A percentile compares a stretch with the other conserved stretches of the same genome.
phyloP scores from a whole-genome alignment of 2,113 vertebrate genomes.

The Eulacestoma nigropectus region DNA sequence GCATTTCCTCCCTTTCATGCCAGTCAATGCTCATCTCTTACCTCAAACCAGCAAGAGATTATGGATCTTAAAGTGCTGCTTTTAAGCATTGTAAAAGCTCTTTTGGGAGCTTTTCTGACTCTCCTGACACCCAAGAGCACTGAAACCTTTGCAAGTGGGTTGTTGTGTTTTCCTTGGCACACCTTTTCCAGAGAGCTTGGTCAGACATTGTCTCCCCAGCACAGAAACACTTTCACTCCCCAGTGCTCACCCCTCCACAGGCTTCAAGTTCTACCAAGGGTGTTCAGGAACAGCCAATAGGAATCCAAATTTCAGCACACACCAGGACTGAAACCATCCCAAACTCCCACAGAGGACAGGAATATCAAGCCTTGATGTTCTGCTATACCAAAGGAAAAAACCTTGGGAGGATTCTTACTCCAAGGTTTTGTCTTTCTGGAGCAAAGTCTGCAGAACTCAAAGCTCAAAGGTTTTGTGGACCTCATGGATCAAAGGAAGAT shows the following conservation, averaged over 20 bases:
- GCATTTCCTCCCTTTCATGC: neutral
- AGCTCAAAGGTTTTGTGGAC: neutral
- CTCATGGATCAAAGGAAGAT: neutral
- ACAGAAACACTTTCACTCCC: neutral
- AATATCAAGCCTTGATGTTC: neutral
- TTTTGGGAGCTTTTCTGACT: neutral
- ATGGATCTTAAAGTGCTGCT: neutral
- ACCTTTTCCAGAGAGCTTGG: neutral
- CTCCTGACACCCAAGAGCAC: neutral
- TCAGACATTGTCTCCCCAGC: neutral
- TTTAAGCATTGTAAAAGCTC: neutral
- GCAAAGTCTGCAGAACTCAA: neutral
- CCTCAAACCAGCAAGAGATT: neutral
- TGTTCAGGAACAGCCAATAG: neutral
- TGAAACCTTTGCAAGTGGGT: neutral
- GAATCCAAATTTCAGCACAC: neutral
- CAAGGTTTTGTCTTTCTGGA: neutral
- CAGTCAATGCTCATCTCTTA: neutral
- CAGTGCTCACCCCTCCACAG: accelerated
- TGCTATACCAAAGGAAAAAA: neutral
- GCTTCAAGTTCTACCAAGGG: accelerated
- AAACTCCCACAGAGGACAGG: neutral
- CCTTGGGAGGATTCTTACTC: neutral
- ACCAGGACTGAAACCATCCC: neutral
- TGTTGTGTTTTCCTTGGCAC: neutral